Conservation (phyloP, 2,888 invertebrate species). For the Caenorhabditis doughertyi region DNA sequence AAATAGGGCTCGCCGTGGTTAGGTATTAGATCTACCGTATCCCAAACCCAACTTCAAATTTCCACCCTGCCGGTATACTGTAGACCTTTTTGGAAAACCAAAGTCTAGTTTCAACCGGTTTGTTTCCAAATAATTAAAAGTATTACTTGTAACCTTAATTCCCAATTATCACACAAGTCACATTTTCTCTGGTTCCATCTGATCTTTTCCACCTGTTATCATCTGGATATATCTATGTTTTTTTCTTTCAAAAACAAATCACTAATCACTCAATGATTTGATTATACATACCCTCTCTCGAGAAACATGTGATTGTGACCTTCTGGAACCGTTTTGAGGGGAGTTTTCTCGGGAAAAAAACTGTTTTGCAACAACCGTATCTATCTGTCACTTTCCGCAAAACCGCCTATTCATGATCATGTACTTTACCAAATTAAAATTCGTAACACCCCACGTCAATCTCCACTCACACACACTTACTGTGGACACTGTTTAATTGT, state of each 20-base stretch:
- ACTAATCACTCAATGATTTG: slow-evolving; percentile 18
- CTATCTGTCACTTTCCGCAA: not conserved
- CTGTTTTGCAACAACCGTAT: not conserved
- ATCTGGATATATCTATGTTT: not conserved
- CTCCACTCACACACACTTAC: too few relatives aligned
- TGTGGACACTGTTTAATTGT: slow-evolving; percentile 5
- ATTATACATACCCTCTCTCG: not conserved
- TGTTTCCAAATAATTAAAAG: too few relatives aligned
- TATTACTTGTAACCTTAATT: too few relatives aligned
- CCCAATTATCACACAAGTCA: slow-evolving; percentile 35
- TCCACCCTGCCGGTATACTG: too few relatives aligned
- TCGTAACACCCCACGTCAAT: too few relatives aligned
- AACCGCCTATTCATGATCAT: too few relatives aligned
- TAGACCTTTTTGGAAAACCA: too few relatives aligned
- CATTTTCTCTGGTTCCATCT: slow-evolving; percentile 4
- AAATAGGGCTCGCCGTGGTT: too few relatives aligned
- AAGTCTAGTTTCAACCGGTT: too few relatives aligned
- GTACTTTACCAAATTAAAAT: slow-evolving; percentile 12
- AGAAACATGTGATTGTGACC: slow-evolving; percentile 41
- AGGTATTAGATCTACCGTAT: too few relatives aligned
- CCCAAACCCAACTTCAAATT: too few relatives aligned
- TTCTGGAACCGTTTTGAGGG: not conserved
- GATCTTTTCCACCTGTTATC: not conserved
- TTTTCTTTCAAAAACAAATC: not conserved
- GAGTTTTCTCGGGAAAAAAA: too few relatives aligned